Percentiles rank a stretch among this genome's conserved stretches.
phyloP scores from a whole-genome alignment of 2,888 invertebrate species.

The Drosophila subsilvestris region DNA sequence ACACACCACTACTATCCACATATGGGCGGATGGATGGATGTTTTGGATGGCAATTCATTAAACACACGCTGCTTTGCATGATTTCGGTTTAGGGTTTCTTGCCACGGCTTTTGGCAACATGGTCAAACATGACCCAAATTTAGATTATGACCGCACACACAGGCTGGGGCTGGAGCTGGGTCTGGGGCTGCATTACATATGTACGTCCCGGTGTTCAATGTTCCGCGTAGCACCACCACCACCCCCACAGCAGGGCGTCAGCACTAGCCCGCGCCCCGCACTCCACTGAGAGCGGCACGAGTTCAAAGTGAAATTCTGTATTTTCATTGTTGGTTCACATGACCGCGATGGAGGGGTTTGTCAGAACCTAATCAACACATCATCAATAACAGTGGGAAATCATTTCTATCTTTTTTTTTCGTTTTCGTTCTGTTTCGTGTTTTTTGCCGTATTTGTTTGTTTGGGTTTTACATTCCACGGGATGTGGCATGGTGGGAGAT shows the following conservation, averaged over 20 bases:
- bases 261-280: conserved; percentile 4
- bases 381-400: conserved; percentile 81
- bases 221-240: neutral
- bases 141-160: conserved; percentile 45
- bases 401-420: conserved; percentile 47
- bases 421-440: conserved; percentile 18
- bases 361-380: conserved; percentile 82
- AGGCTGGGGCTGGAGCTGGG: conserved; percentile 39
- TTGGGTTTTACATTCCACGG: conserved; percentile 42
- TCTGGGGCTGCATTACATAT: too few relatives aligned
- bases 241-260: conserved; percentile 53
- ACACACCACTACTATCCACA: conserved; percentile 6
- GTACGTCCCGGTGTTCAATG: conserved; percentile 4
- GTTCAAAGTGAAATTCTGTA: conserved; percentile 76
- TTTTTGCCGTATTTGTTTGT: conserved; percentile 30
- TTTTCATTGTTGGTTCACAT: conserved; percentile 67
- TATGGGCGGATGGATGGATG: conserved; percentile 12
- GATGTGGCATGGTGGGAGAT: conserved; percentile 63
- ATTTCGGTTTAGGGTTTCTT: conserved; percentile 54
- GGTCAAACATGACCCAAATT: conserved; percentile 76
- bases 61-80: conserved; percentile 75
- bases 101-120: conserved; percentile 42
- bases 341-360: conserved; percentile 69
- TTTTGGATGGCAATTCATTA: conserved; percentile 71
- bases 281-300: conserved; percentile 56